Conservation (phyloP, 2,797 vertebrate genomes). For the Chelon labrosus region DNA sequence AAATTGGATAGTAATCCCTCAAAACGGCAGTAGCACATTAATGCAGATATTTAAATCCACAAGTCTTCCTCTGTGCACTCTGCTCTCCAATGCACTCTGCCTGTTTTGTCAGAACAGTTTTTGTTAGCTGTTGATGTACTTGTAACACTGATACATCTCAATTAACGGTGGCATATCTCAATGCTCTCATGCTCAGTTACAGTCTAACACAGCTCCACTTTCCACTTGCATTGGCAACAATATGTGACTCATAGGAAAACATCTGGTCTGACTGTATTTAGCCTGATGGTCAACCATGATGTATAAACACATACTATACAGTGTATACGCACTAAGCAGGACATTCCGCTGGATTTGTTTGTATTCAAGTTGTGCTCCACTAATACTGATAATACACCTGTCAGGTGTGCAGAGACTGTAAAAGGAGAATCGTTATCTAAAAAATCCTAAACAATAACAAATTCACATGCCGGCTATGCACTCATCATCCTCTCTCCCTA, state of each 20-base stretch:
- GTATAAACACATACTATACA: neutral
- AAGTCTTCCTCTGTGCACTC: neutral
- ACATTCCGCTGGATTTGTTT: too few relatives aligned
- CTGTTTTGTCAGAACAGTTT: neutral
- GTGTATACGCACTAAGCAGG: neutral
- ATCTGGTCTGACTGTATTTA: neutral
- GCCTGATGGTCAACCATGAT: neutral
- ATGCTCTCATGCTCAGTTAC: neutral
- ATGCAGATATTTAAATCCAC: too few relatives aligned
- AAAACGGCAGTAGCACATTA: too few relatives aligned
- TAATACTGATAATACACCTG: too few relatives aligned
- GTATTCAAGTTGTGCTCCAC: neutral
- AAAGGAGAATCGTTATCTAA: neutral
- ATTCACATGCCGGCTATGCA: neutral
- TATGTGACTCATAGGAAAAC: neutral
- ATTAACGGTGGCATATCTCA: neutral
- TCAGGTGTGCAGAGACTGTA: neutral
- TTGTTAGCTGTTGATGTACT: conserved; percentile 13
- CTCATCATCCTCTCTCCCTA: neutral
- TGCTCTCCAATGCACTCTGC: neutral
- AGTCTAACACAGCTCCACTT: conserved; percentile 1
- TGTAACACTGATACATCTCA: conserved; percentile 5
- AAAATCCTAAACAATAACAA: neutral
- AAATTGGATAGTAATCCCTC: too few relatives aligned
- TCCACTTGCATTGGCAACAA: neutral